These are phyloP conservation scores for Muntiacus reevesi DNA, from an alignment of 2,113 vertebrate genomes.

Conservation along the genomic window DNA sequence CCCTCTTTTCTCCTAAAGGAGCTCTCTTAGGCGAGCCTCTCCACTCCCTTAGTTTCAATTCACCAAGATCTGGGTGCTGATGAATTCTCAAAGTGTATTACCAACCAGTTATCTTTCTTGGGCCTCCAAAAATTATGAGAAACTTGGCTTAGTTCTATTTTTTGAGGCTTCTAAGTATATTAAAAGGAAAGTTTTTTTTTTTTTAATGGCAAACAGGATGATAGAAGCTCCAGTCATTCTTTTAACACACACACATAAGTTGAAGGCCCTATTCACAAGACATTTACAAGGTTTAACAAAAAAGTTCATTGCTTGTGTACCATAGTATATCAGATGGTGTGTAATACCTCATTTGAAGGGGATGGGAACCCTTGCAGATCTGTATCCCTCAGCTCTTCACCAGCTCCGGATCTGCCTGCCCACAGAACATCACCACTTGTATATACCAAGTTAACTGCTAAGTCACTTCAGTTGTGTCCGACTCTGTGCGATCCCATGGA, in stretches of 20 bases:
- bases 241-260: not conserved
- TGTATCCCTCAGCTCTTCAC: not conserved
- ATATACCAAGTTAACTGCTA: too few relatives aligned
- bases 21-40: not conserved
- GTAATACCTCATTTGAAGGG: not conserved
- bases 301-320: not conserved
- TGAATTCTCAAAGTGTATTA: not conserved
- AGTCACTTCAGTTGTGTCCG: too few relatives aligned
- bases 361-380: not conserved
- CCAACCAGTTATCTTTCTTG: not conserved
- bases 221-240: not conserved
- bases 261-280: not conserved
- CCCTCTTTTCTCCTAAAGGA: not conserved
- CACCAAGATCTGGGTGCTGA: not conserved
- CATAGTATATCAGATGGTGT: not conserved
- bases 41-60: not conserved
- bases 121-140: not conserved
- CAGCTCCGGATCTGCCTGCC: not conserved
- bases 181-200: not conserved
- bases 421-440: not conserved
- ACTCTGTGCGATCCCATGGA: too few relatives aligned
- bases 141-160: not conserved
- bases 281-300: not conserved
- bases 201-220: not conserved
- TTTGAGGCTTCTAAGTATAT: not conserved